Evolutionary conservation across 2,888 invertebrate genomes (phyloP).

Genomic region (Glyphotaelius pellucidus): DNA sequence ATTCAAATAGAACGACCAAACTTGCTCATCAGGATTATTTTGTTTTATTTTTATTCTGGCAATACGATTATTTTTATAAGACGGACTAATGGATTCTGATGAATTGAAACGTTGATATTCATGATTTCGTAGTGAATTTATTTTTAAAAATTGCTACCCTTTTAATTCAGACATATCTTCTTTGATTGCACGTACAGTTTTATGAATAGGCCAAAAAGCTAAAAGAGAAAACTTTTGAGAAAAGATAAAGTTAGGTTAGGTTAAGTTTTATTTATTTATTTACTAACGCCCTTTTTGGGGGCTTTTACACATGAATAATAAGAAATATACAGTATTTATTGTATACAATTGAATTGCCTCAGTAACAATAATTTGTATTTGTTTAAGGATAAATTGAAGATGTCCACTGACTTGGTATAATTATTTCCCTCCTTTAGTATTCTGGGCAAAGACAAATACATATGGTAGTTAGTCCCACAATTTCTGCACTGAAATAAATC

Average conservation of each 20-base stretch:
- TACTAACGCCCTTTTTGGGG: no score
- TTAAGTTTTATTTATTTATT: no score
- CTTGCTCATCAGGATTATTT: neutral
- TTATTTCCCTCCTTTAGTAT: no score
- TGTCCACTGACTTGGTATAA: no score
- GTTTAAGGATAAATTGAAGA: no score
- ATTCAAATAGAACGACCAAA: constrained; percentile 22
- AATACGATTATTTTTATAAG: neutral
- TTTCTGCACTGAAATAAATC: no score
- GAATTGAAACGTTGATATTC: neutral
- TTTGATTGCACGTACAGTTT: neutral
- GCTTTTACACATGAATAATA: no score
- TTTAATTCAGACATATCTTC: neutral
- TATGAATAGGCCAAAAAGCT: neutral
- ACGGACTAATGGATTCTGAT: neutral
- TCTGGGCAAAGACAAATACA: no score
- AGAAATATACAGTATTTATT: no score
- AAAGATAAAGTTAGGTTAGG: neutral
- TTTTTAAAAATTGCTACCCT: neutral
- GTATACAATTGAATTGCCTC: no score
- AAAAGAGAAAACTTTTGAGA: neutral
- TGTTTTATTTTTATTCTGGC: neutral
- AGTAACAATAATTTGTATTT: no score
- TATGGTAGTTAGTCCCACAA: no score
- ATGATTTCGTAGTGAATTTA: neutral